Evolutionary conservation across 1,140 invertebrate genomes (phyloP).

Genomic region (Listronotus oregonensis): DNA sequence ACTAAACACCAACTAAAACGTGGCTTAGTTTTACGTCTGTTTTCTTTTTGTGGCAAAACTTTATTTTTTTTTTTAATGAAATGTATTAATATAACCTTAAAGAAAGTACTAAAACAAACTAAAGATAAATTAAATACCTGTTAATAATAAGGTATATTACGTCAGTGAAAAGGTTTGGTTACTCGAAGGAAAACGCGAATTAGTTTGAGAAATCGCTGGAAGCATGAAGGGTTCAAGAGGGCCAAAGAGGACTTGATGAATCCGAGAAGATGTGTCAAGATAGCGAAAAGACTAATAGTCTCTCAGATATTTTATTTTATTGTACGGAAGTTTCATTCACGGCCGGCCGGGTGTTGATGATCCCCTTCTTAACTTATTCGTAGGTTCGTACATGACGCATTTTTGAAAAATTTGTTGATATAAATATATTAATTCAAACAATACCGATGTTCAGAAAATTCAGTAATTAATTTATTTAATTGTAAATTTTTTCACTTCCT

Average conservation of each 20-base stretch:
- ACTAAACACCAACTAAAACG: no score
- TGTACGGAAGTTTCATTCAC: slow-evolving; percentile 18
- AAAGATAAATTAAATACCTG: neutral
- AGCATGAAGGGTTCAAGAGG: slow-evolving; percentile 24
- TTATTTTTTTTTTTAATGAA: no score
- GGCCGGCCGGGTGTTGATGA: slow-evolving; percentile 10
- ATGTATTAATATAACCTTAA: no score
- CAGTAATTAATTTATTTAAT: no score
- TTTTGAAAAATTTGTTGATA: no score
- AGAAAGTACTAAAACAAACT: no score
- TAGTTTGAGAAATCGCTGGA: slow-evolving; percentile 34
- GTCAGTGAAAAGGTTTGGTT: slow-evolving; percentile 22
- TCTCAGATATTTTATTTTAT: slow-evolving; percentile 31
- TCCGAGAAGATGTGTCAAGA: slow-evolving; percentile 33
- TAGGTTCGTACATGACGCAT: no score
- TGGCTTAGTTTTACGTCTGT: no score
- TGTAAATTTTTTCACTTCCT: no score
- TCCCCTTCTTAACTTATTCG: slow-evolving; percentile 7
- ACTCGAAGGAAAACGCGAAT: slow-evolving; percentile 23
- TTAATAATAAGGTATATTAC: slow-evolving; percentile 8
- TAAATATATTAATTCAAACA: no score
- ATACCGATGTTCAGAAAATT: no score
- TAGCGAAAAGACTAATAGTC: slow-evolving; percentile 34
- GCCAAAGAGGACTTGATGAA: slow-evolving; percentile 28
- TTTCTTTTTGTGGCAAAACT: no score